phyloP scores from a whole-genome alignment of 2,888 invertebrate genomes.

The Cheilosia urbana region DNA sequence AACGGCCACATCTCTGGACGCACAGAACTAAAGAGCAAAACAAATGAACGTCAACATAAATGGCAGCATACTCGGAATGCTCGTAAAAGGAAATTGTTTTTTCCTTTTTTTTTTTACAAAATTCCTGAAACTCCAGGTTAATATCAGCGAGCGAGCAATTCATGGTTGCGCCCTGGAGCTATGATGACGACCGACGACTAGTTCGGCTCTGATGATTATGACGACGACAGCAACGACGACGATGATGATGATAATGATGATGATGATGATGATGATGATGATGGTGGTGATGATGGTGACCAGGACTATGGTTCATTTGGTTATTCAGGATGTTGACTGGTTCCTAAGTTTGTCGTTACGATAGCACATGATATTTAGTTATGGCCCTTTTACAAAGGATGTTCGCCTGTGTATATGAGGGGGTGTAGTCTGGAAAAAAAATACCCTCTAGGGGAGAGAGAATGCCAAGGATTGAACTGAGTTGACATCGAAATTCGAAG shows the following conservation, averaged over 20 bases:
- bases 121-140: conserved; percentile 53
- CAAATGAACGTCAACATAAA: conserved; percentile 27
- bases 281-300: neutral
- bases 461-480: conserved; percentile 6
- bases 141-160: conserved; percentile 18
- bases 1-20: conserved; percentile 33
- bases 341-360: conserved; percentile 45
- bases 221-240: neutral
- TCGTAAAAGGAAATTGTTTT: conserved; percentile 44
- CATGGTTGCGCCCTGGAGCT: conserved; percentile 52
- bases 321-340: conserved; percentile 49
- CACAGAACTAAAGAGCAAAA: conserved; percentile 33
- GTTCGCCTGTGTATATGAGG: neutral
- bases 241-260: neutral
- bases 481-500: neutral
- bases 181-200: conserved; percentile 26
- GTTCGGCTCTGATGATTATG: conserved; percentile 10
- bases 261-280: neutral
- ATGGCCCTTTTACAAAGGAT: neutral
- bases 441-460: neutral
- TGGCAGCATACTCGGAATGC: conserved; percentile 20
- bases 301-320: conserved; percentile 5
- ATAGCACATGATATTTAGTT: conserved; percentile 39
- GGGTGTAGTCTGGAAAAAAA: neutral
- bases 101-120: conserved; percentile 27